These are phyloP conservation scores for Parelbella ahira DNA, from an alignment of 2,888 invertebrate species.

Conservation along the genomic window DNA sequence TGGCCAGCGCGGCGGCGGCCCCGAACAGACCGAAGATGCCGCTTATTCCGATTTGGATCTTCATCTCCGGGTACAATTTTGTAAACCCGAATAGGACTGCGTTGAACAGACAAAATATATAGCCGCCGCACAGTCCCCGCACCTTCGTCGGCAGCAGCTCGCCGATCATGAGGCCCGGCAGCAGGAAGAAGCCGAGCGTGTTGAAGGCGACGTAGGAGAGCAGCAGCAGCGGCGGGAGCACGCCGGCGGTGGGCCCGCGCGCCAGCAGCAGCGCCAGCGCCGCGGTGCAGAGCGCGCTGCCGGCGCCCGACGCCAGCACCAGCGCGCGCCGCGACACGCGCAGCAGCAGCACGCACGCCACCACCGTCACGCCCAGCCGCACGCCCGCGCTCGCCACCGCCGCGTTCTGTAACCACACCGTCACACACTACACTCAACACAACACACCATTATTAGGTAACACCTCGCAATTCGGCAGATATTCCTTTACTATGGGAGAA, in stretches of 20 bases:
- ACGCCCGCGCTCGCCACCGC: constrained; percentile 86
- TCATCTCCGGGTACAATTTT: constrained; percentile 85
- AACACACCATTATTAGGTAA: too few relatives aligned
- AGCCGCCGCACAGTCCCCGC: constrained; percentile 86
- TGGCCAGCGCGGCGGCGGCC: constrained; percentile 80
- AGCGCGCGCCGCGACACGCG: constrained; percentile 83
- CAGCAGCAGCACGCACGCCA: constrained; percentile 84
- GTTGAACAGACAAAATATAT: constrained; percentile 87
- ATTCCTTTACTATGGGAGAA: too few relatives aligned
- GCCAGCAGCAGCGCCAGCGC: constrained; percentile 66
- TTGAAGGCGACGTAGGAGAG: constrained; percentile 87
- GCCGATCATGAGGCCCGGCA: constrained; percentile 88
- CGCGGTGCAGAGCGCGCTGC: constrained; percentile 83
- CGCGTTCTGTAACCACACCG: constrained; percentile 70
- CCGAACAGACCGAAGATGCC: constrained; percentile 88
- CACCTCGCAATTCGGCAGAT: too few relatives aligned
- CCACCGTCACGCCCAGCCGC: constrained; percentile 82
- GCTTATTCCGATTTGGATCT: constrained; percentile 80
- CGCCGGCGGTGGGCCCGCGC: constrained; percentile 46
- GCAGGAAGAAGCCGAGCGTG: constrained; percentile 86
- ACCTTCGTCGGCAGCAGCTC: constrained; percentile 87
- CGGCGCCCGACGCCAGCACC: constrained; percentile 83
- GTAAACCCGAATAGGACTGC: constrained; percentile 84
- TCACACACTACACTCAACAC: too few relatives aligned
- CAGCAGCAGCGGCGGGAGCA: constrained; percentile 61